Evolutionary conservation across 2,797 vertebrate species (phyloP), one percentile per base, ranked within the genome.

Genomic region (Austrolebias charrua): DNA sequence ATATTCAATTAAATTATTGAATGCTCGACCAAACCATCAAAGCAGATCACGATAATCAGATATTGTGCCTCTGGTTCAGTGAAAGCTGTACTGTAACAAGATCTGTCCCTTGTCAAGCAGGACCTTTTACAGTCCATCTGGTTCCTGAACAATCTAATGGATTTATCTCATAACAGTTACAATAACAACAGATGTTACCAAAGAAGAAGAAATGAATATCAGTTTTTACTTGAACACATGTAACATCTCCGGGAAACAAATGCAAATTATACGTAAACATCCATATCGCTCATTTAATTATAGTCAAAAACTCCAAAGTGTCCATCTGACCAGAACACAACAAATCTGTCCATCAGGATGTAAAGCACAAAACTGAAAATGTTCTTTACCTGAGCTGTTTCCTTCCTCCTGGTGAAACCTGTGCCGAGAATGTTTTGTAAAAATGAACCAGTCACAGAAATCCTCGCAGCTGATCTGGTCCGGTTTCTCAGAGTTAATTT

Each of bases 181-280:
- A 63, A 87, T 24, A 24, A 24, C 24, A 86, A 76, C 86, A 87
- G 85, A 88, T 89, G 88, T 85, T 66, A 66, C 0, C 19, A 43
- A 64, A 54, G 63, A 78, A 74, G 71, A 4, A 66, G 55, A 75
- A 19, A 15, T 38, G 13, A 56, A 15, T 10, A 38, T 20, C 9
- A n/a, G 1, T 55, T 51, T 35, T 52, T 45, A 46, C n/a, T 33
- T 54, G 20, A 16, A 54, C 43, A 60, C 40, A 19, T 60, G 20
- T 43, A 44, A 58, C 55, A 1, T 55, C 31, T 58, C 4, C 47
- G 14, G 7, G 2, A 57, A 55, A 55, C 8, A 15, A 18, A n/a
- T 9, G 18, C 5, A 45, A 9, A 46, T 18, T 18, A 7, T 7
- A 7, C 11, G 9, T 40, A 40, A 40, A 40, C 11, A 40, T 40